Base-by-base conservation (phyloP, 2,888 invertebrate genomes). In the Marronus borbonicus region DNA sequence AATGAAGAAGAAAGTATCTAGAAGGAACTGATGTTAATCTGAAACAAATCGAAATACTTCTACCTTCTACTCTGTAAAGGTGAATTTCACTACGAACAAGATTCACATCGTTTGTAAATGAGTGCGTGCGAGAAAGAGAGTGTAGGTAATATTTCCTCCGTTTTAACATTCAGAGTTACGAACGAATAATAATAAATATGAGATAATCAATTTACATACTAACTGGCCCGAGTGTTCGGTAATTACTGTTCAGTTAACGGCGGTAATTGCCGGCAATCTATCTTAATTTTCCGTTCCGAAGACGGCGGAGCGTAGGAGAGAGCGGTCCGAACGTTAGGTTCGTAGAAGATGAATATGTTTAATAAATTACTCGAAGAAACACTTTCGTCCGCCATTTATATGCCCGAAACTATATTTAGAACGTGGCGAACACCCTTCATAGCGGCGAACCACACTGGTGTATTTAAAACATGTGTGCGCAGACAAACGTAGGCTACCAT, bases 181-280 rank as follows among this genome's bases (percentile, higher is more conserved):
- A 2, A n/a, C 5, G 55, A 44, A 58, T 62, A 64, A 69, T 74
- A 68, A 78, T 76, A 75, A 68, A 75, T 76, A 75, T 44, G 44
- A 79, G 79, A 76, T 79, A 79, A 79, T 76, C 79, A 79, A 79
- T 79, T 79, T 79, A 65, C 79, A 76, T 79, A 76, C 70, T 79
- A 79, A 79, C 64, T 76, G 70, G 76, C 24, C 76, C 49, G 72
- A 79, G 72, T 77, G 76, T 79, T 79, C 72, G 74, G 79, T 70
- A 76, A 79, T 79, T 79, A 79, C 76, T 62, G 76, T 72, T 72
- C 72, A 79, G 76, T 76, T 76, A 65, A 50, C 70, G 64, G 70
- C 72, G 44, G 72, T 76, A 79, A 79, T 79, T 79, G 79, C 74
- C 66, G 64, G 72, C 76, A 76, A 79, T 79, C 64, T 79, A 76